A percentile compares a stretch with the other conserved stretches of the same genome.
Conservation (phyloP, 35 echinoderm and acorn worm genomes). For the Lytechinus variegatus region DNA sequence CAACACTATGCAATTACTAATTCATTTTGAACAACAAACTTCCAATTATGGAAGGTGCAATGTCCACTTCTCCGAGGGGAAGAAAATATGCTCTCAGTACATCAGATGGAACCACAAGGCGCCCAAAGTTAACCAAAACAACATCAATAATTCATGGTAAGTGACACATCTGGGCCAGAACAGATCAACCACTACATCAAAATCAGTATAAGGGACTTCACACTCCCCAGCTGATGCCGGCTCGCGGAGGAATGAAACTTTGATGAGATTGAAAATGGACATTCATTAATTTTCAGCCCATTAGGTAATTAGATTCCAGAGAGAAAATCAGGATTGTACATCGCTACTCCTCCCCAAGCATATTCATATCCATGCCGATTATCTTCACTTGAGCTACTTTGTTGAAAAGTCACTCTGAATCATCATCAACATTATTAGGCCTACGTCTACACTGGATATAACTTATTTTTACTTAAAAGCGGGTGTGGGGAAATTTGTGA, state of each 20-base stretch:
- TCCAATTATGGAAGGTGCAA: no score
- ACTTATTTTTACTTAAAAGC: no score
- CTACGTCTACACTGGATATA: no score
- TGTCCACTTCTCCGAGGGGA: no score
- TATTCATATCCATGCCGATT: background rate
- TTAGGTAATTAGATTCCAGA: background rate
- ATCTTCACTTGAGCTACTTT: background rate
- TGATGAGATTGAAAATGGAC: constrained; percentile 10
- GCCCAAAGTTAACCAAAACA: background rate
- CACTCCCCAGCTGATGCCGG: background rate
- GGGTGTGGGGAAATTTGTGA: no score
- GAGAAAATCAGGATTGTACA: background rate
- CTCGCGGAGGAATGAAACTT: background rate
- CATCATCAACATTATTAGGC: background rate
- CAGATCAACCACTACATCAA: background rate
- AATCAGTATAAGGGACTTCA: background rate
- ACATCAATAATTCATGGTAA: background rate
- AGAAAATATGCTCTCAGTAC: background rate
- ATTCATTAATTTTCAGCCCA: constrained; percentile 10
- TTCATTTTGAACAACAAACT: no score
- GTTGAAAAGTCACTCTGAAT: background rate
- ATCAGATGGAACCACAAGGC: background rate
- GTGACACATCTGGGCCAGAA: background rate
- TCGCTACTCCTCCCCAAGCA: background rate
- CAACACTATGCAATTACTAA: no score